Base-by-base conservation (phyloP, 2,113 vertebrate species). In the Tetraodon nigroviridis region DNA sequence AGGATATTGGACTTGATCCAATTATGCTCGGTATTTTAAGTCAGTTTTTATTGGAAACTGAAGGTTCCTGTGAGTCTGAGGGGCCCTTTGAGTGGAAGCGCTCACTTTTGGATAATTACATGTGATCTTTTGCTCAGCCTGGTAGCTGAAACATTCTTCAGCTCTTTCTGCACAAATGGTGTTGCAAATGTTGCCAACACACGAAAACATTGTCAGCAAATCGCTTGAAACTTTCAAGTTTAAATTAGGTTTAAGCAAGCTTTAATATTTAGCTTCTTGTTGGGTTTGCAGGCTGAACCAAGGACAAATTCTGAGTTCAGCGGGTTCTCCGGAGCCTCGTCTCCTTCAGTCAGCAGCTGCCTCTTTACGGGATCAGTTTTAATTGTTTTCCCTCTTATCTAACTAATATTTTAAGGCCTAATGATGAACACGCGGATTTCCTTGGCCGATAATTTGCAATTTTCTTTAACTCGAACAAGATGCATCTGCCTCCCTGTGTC, bases 391-490 rank as follows among this genome's bases (percentile, higher is more conserved):
- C 32, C 32, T 37, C 32, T 12, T 37, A 37, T 37, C 32, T 37
- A 61, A 59, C 52, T 8, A 18, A 58, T 48, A 32, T 58, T 77
- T 71, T 57, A 56, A 42, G 58, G 29, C 16, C 18, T 18, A 51
- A 65, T 76, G 48, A 29, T 15, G 16, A 67, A 76, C 73, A 75
- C 67, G 73, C 59, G 70, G 67, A 53, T 15, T 16, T 40, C 24
- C 59, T 54, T 41, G 46, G 27, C 46, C 22, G 44, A 66, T 71
- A 37, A n/a, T 44, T 56, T 24, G 32, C 45, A 72, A 61, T 72
- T 71, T 53, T 0, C 29, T 67, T 12, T 71, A 83, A 81, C 74
- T 76, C 2, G 0, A 78, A 63, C 73, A 70, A 76, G 69, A 44
- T 57, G 57, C 50, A 32, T 37, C 63, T 52, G 40, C 49, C 41